Conservation (phyloP, 2,113 vertebrate genomes). For the Enhydra lutris region DNA sequence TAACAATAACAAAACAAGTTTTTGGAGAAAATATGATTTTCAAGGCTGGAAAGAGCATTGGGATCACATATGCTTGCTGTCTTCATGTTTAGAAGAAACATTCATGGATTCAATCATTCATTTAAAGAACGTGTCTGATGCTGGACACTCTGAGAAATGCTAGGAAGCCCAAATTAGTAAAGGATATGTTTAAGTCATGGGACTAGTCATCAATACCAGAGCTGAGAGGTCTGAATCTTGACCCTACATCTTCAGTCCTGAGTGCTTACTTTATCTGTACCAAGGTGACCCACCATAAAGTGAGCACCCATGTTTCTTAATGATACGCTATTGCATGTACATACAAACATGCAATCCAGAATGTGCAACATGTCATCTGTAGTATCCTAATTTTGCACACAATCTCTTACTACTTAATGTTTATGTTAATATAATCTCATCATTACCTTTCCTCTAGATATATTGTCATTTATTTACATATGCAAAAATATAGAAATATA, state of each 20-base stretch:
- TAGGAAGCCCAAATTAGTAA: neutral
- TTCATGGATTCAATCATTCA: neutral
- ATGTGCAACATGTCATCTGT: neutral
- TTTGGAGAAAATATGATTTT: neutral
- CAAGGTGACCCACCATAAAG: neutral
- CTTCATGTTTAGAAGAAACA: neutral
- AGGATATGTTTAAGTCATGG: neutral
- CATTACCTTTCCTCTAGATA: neutral
- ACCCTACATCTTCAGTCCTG: neutral
- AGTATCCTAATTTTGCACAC: neutral
- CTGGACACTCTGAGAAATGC: neutral
- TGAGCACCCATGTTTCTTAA: neutral
- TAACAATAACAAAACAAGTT: neutral
- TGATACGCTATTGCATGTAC: accelerated
- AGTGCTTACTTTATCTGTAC: neutral
- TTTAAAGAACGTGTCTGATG: neutral
- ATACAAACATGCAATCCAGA: neutral
- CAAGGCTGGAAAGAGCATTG: neutral
- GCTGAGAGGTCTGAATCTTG: neutral
- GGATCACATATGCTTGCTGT: accelerated
- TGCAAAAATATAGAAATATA: neutral
- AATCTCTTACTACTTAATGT: neutral
- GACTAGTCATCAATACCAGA: neutral
- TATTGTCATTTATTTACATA: neutral
- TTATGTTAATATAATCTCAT: neutral